Evolutionary conservation across 2,113 vertebrate genomes (phyloP).

Genomic region (Sorex araneus): DNA sequence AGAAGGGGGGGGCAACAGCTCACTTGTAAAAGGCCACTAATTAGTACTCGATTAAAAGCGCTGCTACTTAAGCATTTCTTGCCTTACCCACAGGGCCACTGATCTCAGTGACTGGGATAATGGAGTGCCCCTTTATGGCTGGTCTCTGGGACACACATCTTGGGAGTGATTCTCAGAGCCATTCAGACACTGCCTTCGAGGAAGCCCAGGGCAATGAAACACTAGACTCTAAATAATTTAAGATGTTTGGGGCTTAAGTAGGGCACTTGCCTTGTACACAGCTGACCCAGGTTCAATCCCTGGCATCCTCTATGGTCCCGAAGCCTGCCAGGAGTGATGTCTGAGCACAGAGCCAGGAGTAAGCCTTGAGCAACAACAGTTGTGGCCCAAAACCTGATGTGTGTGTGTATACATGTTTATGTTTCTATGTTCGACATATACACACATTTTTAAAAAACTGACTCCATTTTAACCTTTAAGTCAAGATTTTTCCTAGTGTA

Average conservation of each 20-base stretch:
- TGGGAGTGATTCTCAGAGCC: background rate
- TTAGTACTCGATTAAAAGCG: constrained; percentile 60
- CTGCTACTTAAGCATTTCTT: constrained; percentile 45
- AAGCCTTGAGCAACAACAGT: no score
- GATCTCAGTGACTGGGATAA: background rate
- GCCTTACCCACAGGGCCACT: constrained; percentile 45
- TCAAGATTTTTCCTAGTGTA: no score
- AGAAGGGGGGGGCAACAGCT: constrained; percentile 42
- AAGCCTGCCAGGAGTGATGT: no score
- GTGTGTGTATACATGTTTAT: no score
- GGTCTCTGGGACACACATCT: background rate
- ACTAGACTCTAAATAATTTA: background rate
- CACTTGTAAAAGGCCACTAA: constrained; percentile 63
- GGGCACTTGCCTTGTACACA: background rate
- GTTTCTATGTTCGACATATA: background rate
- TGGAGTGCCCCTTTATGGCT: background rate
- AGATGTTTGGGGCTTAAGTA: background rate
- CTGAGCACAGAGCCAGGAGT: no score
- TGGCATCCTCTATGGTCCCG: no score
- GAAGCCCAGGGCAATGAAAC: background rate
- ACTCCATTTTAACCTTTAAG: no score
- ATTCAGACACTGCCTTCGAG: background rate
- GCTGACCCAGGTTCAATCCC: no score
- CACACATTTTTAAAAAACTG: background rate
- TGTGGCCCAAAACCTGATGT: no score